A percentile compares a stretch with the other conserved stretches of the same genome.
Evolutionary conservation across 2,797 vertebrate genomes (phyloP).

Genomic region (Ctenopoma kingsleyae): DNA sequence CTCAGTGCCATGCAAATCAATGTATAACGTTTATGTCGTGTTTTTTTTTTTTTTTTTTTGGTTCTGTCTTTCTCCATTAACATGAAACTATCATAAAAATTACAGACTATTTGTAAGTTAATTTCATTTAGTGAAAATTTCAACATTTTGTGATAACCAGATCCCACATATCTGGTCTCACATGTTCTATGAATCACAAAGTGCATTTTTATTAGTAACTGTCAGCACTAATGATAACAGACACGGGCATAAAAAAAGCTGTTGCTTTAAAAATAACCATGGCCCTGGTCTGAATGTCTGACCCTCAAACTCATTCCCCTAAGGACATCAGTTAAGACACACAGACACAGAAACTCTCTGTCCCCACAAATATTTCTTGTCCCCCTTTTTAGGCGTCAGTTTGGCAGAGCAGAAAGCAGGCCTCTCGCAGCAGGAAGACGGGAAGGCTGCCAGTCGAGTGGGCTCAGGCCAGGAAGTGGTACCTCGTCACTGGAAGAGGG

Average conservation of each 20-base stretch:
- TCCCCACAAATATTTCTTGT: conserved; percentile 30
- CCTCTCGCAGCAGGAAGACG: conserved; percentile 51
- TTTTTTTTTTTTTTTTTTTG: too few relatives aligned
- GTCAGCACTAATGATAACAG: neutral
- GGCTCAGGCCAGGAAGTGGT: conserved; percentile 62
- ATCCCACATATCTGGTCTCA: neutral
- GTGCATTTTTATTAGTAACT: neutral
- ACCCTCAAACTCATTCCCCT: conserved; percentile 3
- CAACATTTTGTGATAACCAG: neutral
- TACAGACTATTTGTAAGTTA: too few relatives aligned
- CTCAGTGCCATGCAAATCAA: too few relatives aligned
- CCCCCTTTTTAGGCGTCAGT: conserved; percentile 51
- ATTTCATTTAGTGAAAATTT: neutral
- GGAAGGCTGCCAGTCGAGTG: conserved; percentile 66
- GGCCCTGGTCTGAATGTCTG: conserved; percentile 21
- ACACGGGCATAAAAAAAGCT: conserved; percentile 4
- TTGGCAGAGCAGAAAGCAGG: conserved; percentile 57
- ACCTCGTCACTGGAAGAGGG: conserved; percentile 59
- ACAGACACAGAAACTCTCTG: conserved; percentile 9
- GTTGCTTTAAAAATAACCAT: conserved; percentile 27
- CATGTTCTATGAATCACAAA: neutral
- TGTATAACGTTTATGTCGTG: too few relatives aligned
- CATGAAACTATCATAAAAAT: too few relatives aligned
- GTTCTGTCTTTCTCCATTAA: too few relatives aligned
- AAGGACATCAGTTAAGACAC: neutral